These are phyloP conservation scores for Pyralis farinalis DNA, from an alignment of 2,888 invertebrate genomes.

Conservation along the genomic window DNA sequence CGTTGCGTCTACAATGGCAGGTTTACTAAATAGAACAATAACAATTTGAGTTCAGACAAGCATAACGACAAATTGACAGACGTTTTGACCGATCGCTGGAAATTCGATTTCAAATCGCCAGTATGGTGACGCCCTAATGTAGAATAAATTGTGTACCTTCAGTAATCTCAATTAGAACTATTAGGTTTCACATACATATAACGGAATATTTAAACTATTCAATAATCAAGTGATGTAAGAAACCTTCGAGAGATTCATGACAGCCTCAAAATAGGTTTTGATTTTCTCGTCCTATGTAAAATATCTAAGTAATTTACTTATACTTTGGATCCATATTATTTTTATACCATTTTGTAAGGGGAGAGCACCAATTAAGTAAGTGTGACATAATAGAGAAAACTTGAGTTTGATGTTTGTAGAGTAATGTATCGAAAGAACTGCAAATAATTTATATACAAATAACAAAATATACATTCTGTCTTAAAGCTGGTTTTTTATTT, in stretches of 20 bases:
- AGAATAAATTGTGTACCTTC: constrained; percentile 58
- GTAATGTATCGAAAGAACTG: constrained; percentile 69
- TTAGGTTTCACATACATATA: constrained; percentile 18
- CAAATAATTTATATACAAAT: constrained; percentile 73
- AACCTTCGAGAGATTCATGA: constrained; percentile 6
- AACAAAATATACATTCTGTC: constrained; percentile 72
- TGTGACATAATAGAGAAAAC: constrained; percentile 68
- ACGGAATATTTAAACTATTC: constrained; percentile 8
- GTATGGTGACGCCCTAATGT: too few species aligned
- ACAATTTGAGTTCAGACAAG: too few species aligned
- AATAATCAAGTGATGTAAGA: not conserved
- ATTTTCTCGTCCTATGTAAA: constrained; percentile 17
- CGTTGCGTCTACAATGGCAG: too few species aligned
- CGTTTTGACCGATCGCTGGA: too few species aligned
- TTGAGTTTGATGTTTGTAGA: constrained; percentile 54
- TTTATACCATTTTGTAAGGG: constrained; percentile 57
- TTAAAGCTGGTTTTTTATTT: constrained; percentile 43
- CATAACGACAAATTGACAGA: too few species aligned
- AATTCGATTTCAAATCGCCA: too few species aligned
- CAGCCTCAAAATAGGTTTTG: constrained; percentile 34
- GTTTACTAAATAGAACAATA: too few species aligned
- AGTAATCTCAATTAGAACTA: constrained; percentile 70
- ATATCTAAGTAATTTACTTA: constrained; percentile 13
- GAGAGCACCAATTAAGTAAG: constrained; percentile 63
- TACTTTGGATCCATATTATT: constrained; percentile 44